Evolutionary conservation across 2,797 vertebrate species (phyloP), one percentile per base, ranked within the genome.

Genomic region (Notolabrus celidotus): DNA sequence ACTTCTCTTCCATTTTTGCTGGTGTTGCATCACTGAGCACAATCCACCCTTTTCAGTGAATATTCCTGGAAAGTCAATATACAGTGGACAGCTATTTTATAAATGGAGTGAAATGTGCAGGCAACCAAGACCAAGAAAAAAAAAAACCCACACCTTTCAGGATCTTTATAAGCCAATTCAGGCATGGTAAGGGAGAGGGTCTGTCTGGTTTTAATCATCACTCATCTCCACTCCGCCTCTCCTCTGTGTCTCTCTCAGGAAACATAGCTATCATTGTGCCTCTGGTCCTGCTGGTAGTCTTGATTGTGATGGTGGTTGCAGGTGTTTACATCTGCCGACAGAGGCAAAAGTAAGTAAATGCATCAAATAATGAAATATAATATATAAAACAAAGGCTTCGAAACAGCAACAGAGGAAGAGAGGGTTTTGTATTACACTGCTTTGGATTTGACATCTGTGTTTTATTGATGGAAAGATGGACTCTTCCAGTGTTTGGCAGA

Each of bases 181-280:
- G 55, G 39, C 51, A n/a, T 50, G 52, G 31, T 19, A 25, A 22
- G 36, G 63, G 47, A 33, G 41, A 67, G 41, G 68, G 43, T 23
- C 38, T 46, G 68, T 64, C 55, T 85, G 65, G 23, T 72, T 70
- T 76, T 42, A 73, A 39, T 76, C 36, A 20, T 65, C 39, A 6
- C 38, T 80, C 54, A 84, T 85, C 63, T 67, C 53, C 51, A 25
- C 53, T 45, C 49, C 52, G 14, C 69, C 54, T 88, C 60, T 75
- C 68, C 42, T 80, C 39, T 86, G 59, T 86, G 23, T 80, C 53
- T 91, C 49, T 92, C 90, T 57, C 79, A 99, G 98, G 97, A 85
- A 99, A 97, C 89, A 96, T 99, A 67, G 97, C 98, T 60, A 99
- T 99, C 90, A 98, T 99, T 53, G 97, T 99, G 75, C 98, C 98